phyloP scores from a whole-genome alignment of 1,140 invertebrate species.

The Melanaphis sacchari region DNA sequence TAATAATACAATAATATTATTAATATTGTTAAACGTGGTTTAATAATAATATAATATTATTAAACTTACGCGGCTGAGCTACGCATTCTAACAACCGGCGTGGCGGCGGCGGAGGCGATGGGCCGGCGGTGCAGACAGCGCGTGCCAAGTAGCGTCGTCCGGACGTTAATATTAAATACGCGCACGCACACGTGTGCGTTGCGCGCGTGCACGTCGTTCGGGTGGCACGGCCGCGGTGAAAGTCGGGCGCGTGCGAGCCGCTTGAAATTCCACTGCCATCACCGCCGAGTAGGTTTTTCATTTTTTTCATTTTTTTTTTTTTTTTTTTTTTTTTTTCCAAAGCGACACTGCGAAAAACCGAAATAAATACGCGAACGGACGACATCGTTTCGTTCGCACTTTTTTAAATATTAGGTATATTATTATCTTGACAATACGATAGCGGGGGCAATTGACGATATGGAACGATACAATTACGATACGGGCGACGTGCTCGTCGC shows the following conservation, averaged over 20 bases:
- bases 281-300: not conserved
- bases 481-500: not conserved
- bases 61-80: not conserved
- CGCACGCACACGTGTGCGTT: not conserved
- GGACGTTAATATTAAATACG: not conserved
- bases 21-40: not conserved
- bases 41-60: not conserved
- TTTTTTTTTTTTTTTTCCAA: not conserved
- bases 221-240: not conserved
- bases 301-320: not conserved
- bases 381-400: too few species aligned
- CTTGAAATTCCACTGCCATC: not conserved
- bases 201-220: not conserved
- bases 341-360: too few species aligned
- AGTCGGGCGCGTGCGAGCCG: slow-evolving; percentile 19
- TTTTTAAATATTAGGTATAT: too few species aligned
- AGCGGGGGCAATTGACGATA: not conserved
- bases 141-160: not conserved
- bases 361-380: not conserved
- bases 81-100: not conserved
- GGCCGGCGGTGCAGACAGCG: not conserved
- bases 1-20: too few species aligned
- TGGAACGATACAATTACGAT: not conserved
- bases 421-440: too few species aligned
- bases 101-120: not conserved